Evolutionary conservation across 1,140 invertebrate species (phyloP), one percentile per base, ranked within the genome.

Genomic region (Cotesia chilonis): DNA sequence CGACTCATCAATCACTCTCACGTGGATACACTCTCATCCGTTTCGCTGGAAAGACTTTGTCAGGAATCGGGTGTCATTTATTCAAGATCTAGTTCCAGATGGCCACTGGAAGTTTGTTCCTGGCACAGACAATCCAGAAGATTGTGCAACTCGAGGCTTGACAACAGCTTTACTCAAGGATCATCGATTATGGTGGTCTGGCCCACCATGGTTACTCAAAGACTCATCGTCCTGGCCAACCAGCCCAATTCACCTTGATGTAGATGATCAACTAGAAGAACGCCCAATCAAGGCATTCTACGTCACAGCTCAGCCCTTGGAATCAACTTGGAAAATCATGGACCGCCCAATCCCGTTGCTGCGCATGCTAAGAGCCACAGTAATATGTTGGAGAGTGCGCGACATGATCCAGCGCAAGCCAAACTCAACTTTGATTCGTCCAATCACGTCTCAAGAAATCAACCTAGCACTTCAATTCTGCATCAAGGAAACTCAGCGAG

Each of bases 171-270:
- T 47, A 65, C 38, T 65, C 3, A 14, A 14, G 4, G 17, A 54
- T 7, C 14, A 59, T 36, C 1, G 20, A 17, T 55, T 69, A 14
- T 69, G 68, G 68, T 57, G 68, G 68, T 28, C 36, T 5, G 78
- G 76, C 9, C 79, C 79, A 69, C 54, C 54, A 57, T 69, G 67
- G 67, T 4, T 69, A 17, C 14, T 54, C 37, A 28, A 57, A 59
- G n/a, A 51, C 5, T n/a, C 10, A 57, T 14, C 10, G 5, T 14
- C 5, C 55, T 57, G 47, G 47, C 12, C 47, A 51, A n/a, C 47
- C 7, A 7, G 12, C 7, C 47, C 47, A n/a, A 7, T n/a, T 9
- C 7, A 7, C 1, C 47, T 51, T 3, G 47, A 51, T n/a, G 47
- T 1, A 51, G 7, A 9, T 9, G 5, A 10, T 14, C 10, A 14